A percentile compares a stretch with the other conserved stretches of the same genome.
Conservation (phyloP, 2,888 invertebrate genomes). For the Archaeoteleia sp. region DNA sequence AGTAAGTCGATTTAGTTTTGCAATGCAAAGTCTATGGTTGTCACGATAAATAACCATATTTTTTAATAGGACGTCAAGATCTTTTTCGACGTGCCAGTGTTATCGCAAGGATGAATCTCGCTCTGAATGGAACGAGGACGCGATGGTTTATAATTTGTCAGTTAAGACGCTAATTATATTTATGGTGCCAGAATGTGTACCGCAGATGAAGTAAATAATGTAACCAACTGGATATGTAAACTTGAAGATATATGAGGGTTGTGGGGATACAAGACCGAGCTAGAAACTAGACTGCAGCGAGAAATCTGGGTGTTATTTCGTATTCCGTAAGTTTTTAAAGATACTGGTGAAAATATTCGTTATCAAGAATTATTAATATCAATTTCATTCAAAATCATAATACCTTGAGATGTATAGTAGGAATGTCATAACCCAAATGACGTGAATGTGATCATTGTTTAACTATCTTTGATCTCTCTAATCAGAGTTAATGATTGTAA, state of each 20-base stretch:
- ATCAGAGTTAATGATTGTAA: too few relatives aligned
- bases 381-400: too few relatives aligned
- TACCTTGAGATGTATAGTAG: too few relatives aligned
- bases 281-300: background rate
- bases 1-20: too few relatives aligned
- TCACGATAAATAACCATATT: too few relatives aligned
- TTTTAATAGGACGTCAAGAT: too few relatives aligned
- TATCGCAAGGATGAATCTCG: slow-evolving; percentile 5
- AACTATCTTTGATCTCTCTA: too few relatives aligned
- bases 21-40: too few relatives aligned
- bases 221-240: slow-evolving; percentile 17
- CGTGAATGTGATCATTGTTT: too few relatives aligned
- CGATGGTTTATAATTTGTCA: slow-evolving; percentile 48
- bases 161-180: slow-evolving; percentile 58
- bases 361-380: too few relatives aligned
- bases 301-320: slow-evolving; percentile 26
- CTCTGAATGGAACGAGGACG: slow-evolving; percentile 14
- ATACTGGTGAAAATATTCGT: slow-evolving; percentile 10
- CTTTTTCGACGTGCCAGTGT: too few relatives aligned
- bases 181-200: slow-evolving; percentile 41
- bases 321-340: slow-evolving; percentile 18
- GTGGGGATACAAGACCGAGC: slow-evolving; percentile 19
- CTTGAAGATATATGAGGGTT: slow-evolving; percentile 29
- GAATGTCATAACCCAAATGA: too few relatives aligned
- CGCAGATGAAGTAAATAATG: slow-evolving; percentile 28